Evolutionary conservation across 2,113 vertebrate genomes (phyloP), one percentile per base, ranked within the genome.

Genomic region (human): DNA sequence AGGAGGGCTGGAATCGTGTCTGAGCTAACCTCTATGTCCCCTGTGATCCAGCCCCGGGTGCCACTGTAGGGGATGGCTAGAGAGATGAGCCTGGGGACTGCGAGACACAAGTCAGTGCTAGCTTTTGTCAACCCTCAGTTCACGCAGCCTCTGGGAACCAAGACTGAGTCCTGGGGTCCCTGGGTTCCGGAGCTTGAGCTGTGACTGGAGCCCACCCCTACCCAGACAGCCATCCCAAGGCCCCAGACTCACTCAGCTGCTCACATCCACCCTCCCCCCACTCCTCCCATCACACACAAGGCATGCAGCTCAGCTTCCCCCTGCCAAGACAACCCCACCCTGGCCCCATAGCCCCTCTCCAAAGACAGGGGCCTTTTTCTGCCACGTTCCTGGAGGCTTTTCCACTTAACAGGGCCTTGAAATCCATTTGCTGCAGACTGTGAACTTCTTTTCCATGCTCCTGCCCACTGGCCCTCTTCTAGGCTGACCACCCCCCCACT

Each of bases 341-440:
- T 1, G 70, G 93, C 66, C 94, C 95, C 91, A 78, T 59, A 96
- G 89, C 72, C 89, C 89, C 79, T 95, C 94, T 97, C 85, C 83
- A 93, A 97, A 97, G 97, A 98, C 95, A 97, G 97, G 85, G 95
- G 84, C 91, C 92, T 96, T 95, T 97, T 94, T 97, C 96, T 82
- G 43, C 82, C 82, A 88, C 78, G 91, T 86, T 98, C 97, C 96
- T 81, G 93, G 78, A 97, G 85, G 76, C 89, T 97, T 98, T 97
- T 81, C 97, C 95, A 9, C 93, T 96, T 93, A 45, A 38, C 96
- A 96, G 94, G 96, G 97, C 98, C 97, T 98, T 94, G 94, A 97
- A 94, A 98, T 98, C 96, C 95, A 52, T 96, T 96, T 88, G 88
- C 81, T 25, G 72, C 95, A 43, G 38, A 96, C 78, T 96, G 89